Evolutionary conservation across 2,797 vertebrate genomes (phyloP).

Genomic region (Simalia tracyae): DNA sequence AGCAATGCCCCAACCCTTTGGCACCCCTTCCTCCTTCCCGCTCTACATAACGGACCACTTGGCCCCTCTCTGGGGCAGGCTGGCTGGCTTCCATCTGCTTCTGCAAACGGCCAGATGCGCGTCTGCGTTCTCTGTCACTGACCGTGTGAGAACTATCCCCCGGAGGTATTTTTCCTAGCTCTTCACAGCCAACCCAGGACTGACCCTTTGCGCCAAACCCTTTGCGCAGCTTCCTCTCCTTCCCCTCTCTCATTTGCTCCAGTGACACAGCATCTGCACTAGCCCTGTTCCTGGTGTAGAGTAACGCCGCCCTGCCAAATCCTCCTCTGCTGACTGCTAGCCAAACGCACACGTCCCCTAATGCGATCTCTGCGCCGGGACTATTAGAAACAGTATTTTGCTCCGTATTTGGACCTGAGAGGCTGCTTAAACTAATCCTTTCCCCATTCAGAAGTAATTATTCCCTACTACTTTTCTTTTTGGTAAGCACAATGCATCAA

Average conservation of each 20-base stretch:
- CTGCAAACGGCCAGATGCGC: not conserved
- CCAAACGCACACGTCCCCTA: not conserved
- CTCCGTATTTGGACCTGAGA: not conserved
- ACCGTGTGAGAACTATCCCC: too few relatives aligned
- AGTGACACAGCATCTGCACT: not conserved
- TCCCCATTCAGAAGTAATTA: too few relatives aligned
- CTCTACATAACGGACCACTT: too few relatives aligned
- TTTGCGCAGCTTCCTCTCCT: not conserved
- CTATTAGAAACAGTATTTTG: too few relatives aligned
- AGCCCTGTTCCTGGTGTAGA: too few relatives aligned
- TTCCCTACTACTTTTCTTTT: fast-evolving
- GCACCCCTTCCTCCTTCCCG: not conserved
- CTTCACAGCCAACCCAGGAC: too few relatives aligned
- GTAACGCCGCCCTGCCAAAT: not conserved
- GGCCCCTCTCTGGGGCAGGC: too few relatives aligned
- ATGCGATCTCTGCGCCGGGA: too few relatives aligned
- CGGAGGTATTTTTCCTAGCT: not conserved
- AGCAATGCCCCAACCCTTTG: not conserved
- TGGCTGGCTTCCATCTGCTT: too few relatives aligned
- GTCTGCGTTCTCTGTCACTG: not conserved
- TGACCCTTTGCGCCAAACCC: not conserved
- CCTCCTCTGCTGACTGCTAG: not conserved
- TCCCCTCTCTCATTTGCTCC: not conserved
- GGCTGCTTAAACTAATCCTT: too few relatives aligned
- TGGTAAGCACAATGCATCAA: not conserved